Conservation (phyloP, 1,140 invertebrate genomes). For the Bradysia coprophila region DNA sequence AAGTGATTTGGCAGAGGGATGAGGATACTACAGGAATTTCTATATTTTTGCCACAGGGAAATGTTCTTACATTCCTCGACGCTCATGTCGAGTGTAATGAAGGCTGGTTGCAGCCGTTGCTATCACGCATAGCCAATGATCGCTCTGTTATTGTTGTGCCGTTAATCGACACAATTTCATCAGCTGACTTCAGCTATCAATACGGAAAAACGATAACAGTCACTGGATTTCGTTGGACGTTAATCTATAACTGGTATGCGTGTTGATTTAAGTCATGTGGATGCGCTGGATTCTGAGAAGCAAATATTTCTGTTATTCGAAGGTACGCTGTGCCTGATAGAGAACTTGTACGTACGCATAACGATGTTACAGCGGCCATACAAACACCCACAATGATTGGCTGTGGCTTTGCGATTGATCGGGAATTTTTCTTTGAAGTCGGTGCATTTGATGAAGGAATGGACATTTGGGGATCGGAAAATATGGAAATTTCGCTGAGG, state of each 20-base stretch:
- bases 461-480: no score
- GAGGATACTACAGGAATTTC: no score
- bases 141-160: slow-evolving; percentile 70
- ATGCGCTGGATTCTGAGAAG: neutral
- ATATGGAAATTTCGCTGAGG: no score
- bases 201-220: slow-evolving; percentile 88
- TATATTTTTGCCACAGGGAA: slow-evolving; percentile 28
- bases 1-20: no score
- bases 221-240: slow-evolving; percentile 95
- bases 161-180: slow-evolving; percentile 93
- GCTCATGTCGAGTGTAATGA: slow-evolving; percentile 83
- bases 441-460: slow-evolving; percentile 82
- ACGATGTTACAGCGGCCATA: slow-evolving; percentile 53
- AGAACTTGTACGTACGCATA: slow-evolving; percentile 35
- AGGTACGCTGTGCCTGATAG: slow-evolving; percentile 30
- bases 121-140: slow-evolving; percentile 55
- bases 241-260: slow-evolving; percentile 88
- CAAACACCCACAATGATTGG: slow-evolving; percentile 92
- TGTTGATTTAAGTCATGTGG: neutral
- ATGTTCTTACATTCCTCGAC: slow-evolving; percentile 67
- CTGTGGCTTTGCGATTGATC: slow-evolving; percentile 80
- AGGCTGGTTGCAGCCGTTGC: slow-evolving; percentile 78
- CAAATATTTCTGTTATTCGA: slow-evolving; percentile 17
- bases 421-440: slow-evolving; percentile 74
- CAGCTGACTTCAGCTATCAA: slow-evolving; percentile 91